Evolutionary conservation across 2,113 vertebrate genomes (phyloP).

Genomic region (Puma concolor): DNA sequence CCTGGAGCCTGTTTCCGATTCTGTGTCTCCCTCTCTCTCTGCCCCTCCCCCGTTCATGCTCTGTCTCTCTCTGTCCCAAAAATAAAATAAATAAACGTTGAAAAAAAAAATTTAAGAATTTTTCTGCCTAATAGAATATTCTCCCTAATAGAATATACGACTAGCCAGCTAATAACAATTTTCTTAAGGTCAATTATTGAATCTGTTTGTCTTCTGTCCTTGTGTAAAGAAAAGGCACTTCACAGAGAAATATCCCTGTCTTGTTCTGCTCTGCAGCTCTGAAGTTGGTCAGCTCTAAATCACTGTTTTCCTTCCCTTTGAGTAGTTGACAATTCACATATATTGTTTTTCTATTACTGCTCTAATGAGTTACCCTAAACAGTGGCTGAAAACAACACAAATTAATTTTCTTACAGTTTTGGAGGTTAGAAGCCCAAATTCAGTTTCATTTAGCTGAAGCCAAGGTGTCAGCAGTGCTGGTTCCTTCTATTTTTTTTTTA

Average conservation of each 20-base stretch:
- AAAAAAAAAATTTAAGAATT: neutral
- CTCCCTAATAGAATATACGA: neutral
- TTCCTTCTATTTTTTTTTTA: neutral
- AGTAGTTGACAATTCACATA: neutral
- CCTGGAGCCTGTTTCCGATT: no score
- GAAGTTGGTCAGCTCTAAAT: neutral
- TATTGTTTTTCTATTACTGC: neutral
- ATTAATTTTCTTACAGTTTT: neutral
- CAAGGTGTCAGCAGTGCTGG: neutral
- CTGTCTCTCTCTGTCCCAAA: no score
- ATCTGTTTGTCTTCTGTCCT: neutral
- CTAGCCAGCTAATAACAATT: neutral
- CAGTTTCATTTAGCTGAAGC: neutral
- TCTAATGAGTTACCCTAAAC: neutral
- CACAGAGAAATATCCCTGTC: neutral
- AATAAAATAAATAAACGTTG: no score
- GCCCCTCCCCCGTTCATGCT: no score
- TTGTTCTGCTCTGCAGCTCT: neutral
- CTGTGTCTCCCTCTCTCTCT: no score
- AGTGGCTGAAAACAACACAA: neutral
- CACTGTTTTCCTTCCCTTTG: neutral
- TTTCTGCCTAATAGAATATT: neutral
- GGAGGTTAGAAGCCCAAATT: neutral
- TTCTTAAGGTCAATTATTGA: neutral
- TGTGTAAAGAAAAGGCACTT: neutral